Base-by-base conservation (phyloP, 2,113 vertebrate species). In the Silurus glanis region DNA sequence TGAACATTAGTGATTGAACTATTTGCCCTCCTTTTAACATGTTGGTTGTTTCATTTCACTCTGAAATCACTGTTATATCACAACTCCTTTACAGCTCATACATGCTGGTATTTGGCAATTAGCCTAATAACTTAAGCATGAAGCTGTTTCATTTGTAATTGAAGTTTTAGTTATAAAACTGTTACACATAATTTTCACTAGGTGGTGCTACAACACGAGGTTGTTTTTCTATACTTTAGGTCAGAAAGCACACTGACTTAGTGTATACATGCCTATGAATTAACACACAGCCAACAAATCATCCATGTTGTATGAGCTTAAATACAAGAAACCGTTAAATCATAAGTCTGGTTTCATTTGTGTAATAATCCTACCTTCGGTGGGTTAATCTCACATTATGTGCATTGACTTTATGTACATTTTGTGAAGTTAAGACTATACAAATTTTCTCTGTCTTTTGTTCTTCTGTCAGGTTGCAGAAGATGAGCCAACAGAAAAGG, bases 401-500 rank as follows among this genome's bases (percentile, higher is more conserved):
- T 72, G 6, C 62, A 67, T 5, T 12, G 8, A 23, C 4, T 14
- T 76, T 12, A n/a, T 76, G 53, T 56, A 16, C 25, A 19, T 8
- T 37, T 37, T n/a, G 23, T 53, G 23, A 14, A 25, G 12, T 49
- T 53, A 71, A 23, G 25, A 19, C 51, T 69, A 7, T 56, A 69
- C 19, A 69, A 62, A 25, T 74, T 3, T 83, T 72, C 37, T 85
- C 23, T 53, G 9, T 16, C 4, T 17, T 23, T 81, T 72, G 12
- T 25, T 21, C 28, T 69, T 78, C 37, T 64, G 25, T 3, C 87
- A 95, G 94, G 2, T 71, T 6, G 90, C 95, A 37, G 96, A 96
- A 0, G 93, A 88, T 0, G 96, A 97, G 82, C 97, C 97, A 78
- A 95, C 93, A 0, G 97, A 97, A 16, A 92, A 96, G 88, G 98